These are phyloP conservation scores for Myoxocephalus aenaeus DNA, from an alignment of 2,797 vertebrate species.

Conservation along the genomic window DNA sequence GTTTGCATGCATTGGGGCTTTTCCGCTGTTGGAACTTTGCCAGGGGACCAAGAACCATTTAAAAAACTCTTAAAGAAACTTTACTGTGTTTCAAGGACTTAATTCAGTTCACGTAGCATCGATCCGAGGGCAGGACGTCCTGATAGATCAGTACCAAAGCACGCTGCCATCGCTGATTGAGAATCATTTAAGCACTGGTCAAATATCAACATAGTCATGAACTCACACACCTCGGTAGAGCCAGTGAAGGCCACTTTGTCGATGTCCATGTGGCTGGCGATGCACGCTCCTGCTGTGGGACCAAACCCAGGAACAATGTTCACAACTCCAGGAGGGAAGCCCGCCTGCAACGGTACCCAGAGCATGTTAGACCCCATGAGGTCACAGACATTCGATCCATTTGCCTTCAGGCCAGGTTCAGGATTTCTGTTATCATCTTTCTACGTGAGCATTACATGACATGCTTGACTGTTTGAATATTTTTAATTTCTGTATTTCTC, in stretches of 20 bases:
- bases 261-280: conserved; percentile 90
- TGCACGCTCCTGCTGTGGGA: conserved; percentile 91
- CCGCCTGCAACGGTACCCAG: conserved; percentile 47
- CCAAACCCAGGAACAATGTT: conserved; percentile 96
- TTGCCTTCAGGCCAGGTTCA: background rate
- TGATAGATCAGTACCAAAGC: background rate
- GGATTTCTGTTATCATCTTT: background rate
- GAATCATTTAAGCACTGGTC: background rate
- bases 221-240: conserved; percentile 88
- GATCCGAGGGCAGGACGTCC: too few relatives aligned
- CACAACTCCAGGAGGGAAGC: conserved; percentile 94
- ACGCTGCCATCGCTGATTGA: background rate
- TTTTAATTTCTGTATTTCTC: background rate
- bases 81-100: background rate
- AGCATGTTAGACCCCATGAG: background rate
- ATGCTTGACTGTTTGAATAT: background rate
- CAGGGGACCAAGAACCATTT: background rate
- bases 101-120: background rate
- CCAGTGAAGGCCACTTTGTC: conserved; percentile 97
- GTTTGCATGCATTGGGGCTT: background rate
- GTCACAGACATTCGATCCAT: background rate
- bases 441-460: background rate
- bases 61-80: background rate
- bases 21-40: background rate
- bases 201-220: background rate